A percentile compares a stretch with the other conserved stretches of the same genome.
phyloP scores from a whole-genome alignment of 2,797 vertebrate genomes.

The Carapus acus region DNA sequence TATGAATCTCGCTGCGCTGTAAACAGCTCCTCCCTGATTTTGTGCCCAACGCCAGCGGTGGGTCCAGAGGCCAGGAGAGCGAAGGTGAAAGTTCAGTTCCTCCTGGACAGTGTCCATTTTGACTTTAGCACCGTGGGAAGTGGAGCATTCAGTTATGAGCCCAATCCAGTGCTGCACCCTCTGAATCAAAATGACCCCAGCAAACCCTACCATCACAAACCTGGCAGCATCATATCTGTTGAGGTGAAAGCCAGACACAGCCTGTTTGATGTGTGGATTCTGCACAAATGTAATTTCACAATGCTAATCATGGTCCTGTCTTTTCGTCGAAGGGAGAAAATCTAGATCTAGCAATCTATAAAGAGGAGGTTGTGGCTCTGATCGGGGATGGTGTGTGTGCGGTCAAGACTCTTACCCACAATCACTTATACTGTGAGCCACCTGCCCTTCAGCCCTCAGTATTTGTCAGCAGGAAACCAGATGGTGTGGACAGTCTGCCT shows the following conservation, averaged over 20 bases:
- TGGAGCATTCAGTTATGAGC: slow-evolving; percentile 83
- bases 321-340: slow-evolving; percentile 81
- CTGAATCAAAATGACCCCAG: slow-evolving; percentile 82
- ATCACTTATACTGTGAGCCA: slow-evolving; percentile 93
- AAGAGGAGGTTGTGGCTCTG: slow-evolving; percentile 92
- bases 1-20: slow-evolving; percentile 80
- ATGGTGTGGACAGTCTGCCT: slow-evolving; percentile 78
- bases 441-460: slow-evolving; percentile 81
- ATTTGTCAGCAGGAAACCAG: slow-evolving; percentile 66
- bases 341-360: slow-evolving; percentile 88
- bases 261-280: background rate
- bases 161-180: slow-evolving; percentile 78
- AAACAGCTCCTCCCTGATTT: slow-evolving; percentile 82
- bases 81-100: slow-evolving; percentile 82
- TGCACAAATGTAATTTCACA: background rate
- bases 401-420: slow-evolving; percentile 89
- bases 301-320: background rate
- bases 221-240: slow-evolving; percentile 92
- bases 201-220: slow-evolving; percentile 89
- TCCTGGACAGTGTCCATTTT: slow-evolving; percentile 88
- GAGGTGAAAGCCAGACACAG: slow-evolving; percentile 71
- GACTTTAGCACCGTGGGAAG: slow-evolving; percentile 79
- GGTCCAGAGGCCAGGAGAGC: slow-evolving; percentile 67
- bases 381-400: slow-evolving; percentile 85
- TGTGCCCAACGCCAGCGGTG: slow-evolving; percentile 85